These are phyloP conservation scores for Microplitis mediator DNA, from an alignment of 1,140 invertebrate species.

Conservation along the genomic window DNA sequence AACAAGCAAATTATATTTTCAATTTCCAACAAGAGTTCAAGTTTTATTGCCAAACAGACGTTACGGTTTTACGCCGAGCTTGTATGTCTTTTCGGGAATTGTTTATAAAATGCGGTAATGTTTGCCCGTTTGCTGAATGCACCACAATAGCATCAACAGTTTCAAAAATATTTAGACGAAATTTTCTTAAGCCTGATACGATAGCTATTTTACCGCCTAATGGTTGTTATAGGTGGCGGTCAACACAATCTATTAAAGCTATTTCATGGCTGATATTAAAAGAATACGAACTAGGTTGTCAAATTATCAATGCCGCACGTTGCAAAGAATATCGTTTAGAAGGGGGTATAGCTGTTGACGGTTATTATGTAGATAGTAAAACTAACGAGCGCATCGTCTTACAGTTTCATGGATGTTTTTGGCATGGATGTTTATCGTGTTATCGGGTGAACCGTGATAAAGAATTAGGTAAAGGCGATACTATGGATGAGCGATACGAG, in stretches of 20 bases:
- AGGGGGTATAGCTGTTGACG: slow-evolving; percentile 6
- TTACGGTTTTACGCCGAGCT: slow-evolving; percentile 27
- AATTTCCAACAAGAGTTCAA: slow-evolving; percentile 30
- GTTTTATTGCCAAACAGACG: slow-evolving; percentile 29
- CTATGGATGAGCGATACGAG: slow-evolving; percentile 1
- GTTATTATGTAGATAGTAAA: neutral
- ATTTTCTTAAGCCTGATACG: slow-evolving; percentile 25
- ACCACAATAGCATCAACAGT: slow-evolving; percentile 31
- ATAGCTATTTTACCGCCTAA: slow-evolving; percentile 20
- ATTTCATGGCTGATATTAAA: slow-evolving; percentile 18
- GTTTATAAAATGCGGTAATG: slow-evolving; percentile 18
- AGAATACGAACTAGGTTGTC: neutral
- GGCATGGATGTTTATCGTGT: slow-evolving; percentile 10
- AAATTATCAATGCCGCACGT: neutral
- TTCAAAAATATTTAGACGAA: slow-evolving; percentile 22
- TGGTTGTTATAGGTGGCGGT: neutral
- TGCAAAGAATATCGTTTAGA: slow-evolving; percentile 11
- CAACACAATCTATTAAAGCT: slow-evolving; percentile 12
- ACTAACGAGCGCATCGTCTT: neutral
- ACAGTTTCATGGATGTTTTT: neutral
- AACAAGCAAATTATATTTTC: slow-evolving; percentile 28
- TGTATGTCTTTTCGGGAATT: slow-evolving; percentile 27
- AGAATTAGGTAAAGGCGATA: neutral
- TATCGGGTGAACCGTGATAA: slow-evolving; percentile 12
- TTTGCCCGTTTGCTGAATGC: slow-evolving; percentile 27